Base-by-base conservation (phyloP, 2,797 vertebrate genomes). In the Cirrhinus molitorella region DNA sequence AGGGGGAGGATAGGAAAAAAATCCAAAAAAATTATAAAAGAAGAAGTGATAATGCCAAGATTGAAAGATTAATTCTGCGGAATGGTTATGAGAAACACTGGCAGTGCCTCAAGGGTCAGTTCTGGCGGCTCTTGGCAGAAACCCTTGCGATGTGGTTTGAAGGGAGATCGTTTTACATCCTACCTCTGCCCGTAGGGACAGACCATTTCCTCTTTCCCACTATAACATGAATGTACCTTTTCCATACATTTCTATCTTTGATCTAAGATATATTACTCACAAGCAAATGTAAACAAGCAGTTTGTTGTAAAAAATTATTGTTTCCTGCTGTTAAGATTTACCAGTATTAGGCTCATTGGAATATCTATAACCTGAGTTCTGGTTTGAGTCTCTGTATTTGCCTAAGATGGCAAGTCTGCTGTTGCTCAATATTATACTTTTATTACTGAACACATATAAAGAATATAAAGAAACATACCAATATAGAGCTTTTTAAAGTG, bases 271-370 rank as follows among this genome's bases (percentile, higher is more conserved):
- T 94, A 96, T 95, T 92, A 91, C 92, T 94, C 91, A 93, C 89
- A 75, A 87, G 81, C 86, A 88, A 94, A 94, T 91, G 89, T 95
- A 96, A 98, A 96, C 92, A 95, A 89, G 84, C 88, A 93, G 96
- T 95, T 95, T 95, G 91, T 92, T 92, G 91, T 84, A 94, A 92
- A 55, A 92, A 96, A 91, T 94, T 92, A 95, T 92, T 90, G 92
- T 93, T 96, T 97, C 95, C 96, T 96, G 94, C 92, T 89, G 92
- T 92, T 95, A 94, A 61, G 93, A 94, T 94, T 95, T 94, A 94
- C 89, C 86, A 85, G 5, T 89, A 91, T 89, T 89, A 88, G 80
- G 89, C 93, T 94, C 90, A 83, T 85, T 90, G 82, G 90, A 90
- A 91, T 92, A 87, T 85, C 92, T 85, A 88, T 91, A 94, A 94